Evolutionary conservation across 2,888 invertebrate species (phyloP).

Genomic region (Ornithoptera priamus): DNA sequence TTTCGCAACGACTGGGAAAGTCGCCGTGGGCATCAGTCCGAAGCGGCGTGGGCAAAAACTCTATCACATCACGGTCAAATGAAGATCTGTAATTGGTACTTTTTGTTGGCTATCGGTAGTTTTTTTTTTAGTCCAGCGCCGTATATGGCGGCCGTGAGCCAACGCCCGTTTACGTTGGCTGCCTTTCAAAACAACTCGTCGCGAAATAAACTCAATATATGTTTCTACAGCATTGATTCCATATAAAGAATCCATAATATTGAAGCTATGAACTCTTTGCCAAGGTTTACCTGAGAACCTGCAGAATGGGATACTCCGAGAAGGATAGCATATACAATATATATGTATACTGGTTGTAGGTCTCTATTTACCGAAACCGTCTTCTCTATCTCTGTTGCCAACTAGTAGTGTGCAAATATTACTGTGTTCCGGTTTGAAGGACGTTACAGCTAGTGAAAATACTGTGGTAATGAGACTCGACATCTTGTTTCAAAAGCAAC

Average conservation of each 20-base stretch:
- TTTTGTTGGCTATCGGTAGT: slow-evolving; percentile 61
- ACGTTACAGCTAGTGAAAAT: too few species aligned
- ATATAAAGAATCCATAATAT: neutral
- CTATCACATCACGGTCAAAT: slow-evolving; percentile 73
- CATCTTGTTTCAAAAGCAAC: too few species aligned
- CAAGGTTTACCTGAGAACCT: too few species aligned
- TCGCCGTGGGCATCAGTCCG: slow-evolving; percentile 46
- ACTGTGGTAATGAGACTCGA: too few species aligned
- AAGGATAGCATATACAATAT: too few species aligned
- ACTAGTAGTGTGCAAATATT: too few species aligned
- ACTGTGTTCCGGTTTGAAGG: too few species aligned
- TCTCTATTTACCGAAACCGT: too few species aligned
- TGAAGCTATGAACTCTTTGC: too few species aligned
- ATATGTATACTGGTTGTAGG: too few species aligned
- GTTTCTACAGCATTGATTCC: neutral
- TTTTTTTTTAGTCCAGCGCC: slow-evolving; percentile 51
- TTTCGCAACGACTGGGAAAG: slow-evolving; percentile 65
- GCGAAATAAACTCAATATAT: slow-evolving; percentile 40
- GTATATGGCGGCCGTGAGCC: slow-evolving; percentile 60
- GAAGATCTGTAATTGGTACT: slow-evolving; percentile 75
- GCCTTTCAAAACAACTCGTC: slow-evolving; percentile 52
- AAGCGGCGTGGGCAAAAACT: slow-evolving; percentile 65
- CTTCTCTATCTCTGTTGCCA: too few species aligned
- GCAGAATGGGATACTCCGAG: too few species aligned
- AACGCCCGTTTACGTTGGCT: slow-evolving; percentile 65